Evolutionary conservation across 1,140 invertebrate genomes (phyloP), one percentile per base, ranked within the genome.

Genomic region (Spodoptera litura): DNA sequence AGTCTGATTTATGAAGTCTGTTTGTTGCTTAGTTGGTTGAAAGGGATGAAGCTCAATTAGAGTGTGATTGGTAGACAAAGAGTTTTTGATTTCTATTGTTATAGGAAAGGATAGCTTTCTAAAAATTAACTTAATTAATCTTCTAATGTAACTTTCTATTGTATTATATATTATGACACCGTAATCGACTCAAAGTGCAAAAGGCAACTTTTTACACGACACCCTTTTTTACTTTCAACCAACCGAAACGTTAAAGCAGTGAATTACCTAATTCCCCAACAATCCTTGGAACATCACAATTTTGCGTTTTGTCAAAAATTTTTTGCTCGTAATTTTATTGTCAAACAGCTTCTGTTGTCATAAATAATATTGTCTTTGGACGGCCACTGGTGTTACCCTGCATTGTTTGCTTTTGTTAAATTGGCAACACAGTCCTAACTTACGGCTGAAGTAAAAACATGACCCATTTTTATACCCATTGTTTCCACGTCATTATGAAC

Each of bases 331-430:
- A 55, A 81, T 64, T 78, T 80, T 81, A 82, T 87, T 88, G 82
- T 83, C 52, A 82, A 83, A 84, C 74, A 82, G 89, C 87, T 90
- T 81, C 90, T 88, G 86, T 87, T 82, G 84, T 89, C 87, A 85
- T 92, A 92, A 91, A 91, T 83, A 88, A 87, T 88, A 89, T 85
- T 87, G 83, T 84, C 78, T 79, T 79, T 68, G 49, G 78, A 82
- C 78, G 58, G 92, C 91, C 90, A 92, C 92, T 87, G 89, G 89
- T 92, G 85, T 93, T 92, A 91, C 88, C 68, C 78, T 79, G 72
- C 80, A 83, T 90, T 88, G 86, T 89, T 78, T 73, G 49, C 80
- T 81, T 81, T 80, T 85, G 81, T 87, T 64, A 79, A 74, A 85
- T 87, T 89, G 76, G 82, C 82, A 86, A 85, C 81, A 68, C 73